Evolutionary conservation across 1,140 invertebrate species (phyloP).

Genomic region (Zaprionus gabonicus): DNA sequence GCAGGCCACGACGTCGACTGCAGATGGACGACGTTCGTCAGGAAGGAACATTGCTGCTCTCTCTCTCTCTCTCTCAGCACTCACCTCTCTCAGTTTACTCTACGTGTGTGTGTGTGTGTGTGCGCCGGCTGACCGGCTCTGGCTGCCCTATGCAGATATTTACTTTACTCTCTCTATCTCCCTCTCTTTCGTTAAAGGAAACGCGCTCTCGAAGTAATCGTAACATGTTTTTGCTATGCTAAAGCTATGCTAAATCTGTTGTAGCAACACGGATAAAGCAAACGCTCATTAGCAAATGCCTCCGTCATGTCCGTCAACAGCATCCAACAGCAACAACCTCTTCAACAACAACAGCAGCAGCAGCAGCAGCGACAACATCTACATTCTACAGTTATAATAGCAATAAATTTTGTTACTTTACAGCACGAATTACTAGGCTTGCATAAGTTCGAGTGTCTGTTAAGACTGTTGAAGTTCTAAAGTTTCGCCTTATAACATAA

Average conservation of each 20-base stretch:
- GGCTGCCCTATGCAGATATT: constrained; percentile 50
- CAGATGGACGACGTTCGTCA: constrained; percentile 44
- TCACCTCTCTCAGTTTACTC: neutral
- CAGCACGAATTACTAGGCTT: constrained; percentile 45
- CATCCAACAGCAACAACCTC: constrained; percentile 20
- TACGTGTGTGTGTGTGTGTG: constrained; percentile 8
- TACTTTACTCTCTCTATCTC: constrained; percentile 32
- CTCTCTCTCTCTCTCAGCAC: constrained; percentile 4
- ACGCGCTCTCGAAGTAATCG: constrained; percentile 31
- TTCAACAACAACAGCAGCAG: constrained; percentile 38
- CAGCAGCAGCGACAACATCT: constrained; percentile 27
- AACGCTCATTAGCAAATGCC: constrained; percentile 49
- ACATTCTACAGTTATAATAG: constrained; percentile 39
- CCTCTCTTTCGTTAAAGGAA: constrained; percentile 2
- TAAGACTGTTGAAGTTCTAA: constrained; percentile 2
- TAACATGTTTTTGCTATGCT: constrained; percentile 53
- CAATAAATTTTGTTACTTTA: constrained; percentile 42
- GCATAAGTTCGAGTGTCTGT: constrained; percentile 36
- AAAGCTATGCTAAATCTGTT: constrained; percentile 41
- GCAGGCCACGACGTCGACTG: constrained; percentile 62
- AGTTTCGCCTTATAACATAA: constrained; percentile 3
- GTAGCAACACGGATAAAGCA: constrained; percentile 29
- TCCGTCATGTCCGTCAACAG: constrained; percentile 38
- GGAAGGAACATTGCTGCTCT: constrained; percentile 37
- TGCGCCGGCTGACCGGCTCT: constrained; percentile 49